A percentile compares a stretch with the other conserved stretches of the same genome.
phyloP scores from a whole-genome alignment of 2,797 vertebrate genomes.

The Pseudocheirus occidentalis region DNA sequence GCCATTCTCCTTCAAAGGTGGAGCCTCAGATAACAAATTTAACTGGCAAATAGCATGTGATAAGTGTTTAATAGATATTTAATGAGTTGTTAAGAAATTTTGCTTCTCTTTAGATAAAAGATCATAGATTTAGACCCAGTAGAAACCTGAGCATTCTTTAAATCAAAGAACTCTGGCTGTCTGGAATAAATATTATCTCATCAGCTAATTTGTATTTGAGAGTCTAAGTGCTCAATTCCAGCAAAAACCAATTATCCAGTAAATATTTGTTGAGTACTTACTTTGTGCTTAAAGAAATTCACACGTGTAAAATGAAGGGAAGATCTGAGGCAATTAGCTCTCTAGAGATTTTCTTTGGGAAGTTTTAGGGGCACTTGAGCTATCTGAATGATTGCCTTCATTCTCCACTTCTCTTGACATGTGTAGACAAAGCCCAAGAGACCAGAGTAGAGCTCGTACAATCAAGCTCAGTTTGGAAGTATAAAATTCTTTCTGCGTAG shows the following conservation, averaged over 20 bases:
- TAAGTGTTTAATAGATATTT: neutral
- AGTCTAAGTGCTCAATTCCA: neutral
- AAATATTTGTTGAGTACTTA: neutral
- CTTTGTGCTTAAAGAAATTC: neutral
- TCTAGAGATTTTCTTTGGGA: neutral
- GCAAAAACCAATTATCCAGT: neutral
- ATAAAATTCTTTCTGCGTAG: neutral
- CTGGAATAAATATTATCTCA: neutral
- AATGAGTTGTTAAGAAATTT: neutral
- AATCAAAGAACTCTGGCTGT: neutral
- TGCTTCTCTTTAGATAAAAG: neutral
- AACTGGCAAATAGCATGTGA: neutral
- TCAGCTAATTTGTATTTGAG: neutral
- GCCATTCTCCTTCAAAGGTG: neutral
- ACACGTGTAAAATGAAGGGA: neutral
- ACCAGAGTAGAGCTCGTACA: neutral
- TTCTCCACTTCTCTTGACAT: neutral
- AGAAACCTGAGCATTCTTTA: neutral
- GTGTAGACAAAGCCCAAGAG: neutral
- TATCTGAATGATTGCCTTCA: neutral
- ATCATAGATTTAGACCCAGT: neutral
- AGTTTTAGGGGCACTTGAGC: neutral
- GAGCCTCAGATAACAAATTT: neutral
- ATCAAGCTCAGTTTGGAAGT: neutral
- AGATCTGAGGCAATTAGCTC: neutral